A percentile compares a stretch with the other conserved stretches of the same genome.
These are phyloP conservation scores for Megatriorchis doriae DNA, from an alignment of 2,113 vertebrate genomes.

Conservation along the genomic window DNA sequence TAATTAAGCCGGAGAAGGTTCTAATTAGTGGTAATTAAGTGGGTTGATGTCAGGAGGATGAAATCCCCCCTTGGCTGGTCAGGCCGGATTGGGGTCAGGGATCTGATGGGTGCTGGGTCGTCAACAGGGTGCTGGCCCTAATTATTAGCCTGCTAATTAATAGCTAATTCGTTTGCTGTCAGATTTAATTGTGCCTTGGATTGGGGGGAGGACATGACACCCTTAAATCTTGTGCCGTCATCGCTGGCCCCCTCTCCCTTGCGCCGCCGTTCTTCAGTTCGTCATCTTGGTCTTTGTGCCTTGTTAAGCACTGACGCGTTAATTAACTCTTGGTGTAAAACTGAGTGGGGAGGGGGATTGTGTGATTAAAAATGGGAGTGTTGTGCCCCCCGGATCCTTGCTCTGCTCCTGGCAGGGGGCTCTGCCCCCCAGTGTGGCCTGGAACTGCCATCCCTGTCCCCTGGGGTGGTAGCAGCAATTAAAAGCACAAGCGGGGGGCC, in stretches of 20 bases:
- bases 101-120: neutral
- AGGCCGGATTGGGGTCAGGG: neutral
- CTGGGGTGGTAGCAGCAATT: accelerated
- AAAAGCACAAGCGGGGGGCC: too few relatives aligned
- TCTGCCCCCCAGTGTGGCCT: neutral
- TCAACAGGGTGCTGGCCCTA: neutral
- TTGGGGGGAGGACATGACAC: neutral
- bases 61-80: neutral
- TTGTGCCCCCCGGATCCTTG: accelerated
- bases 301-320: neutral
- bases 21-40: neutral
- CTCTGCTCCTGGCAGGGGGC: too few relatives aligned
- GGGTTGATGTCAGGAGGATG: neutral
- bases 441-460: accelerated
- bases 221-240: neutral
- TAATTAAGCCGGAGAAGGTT: neutral
- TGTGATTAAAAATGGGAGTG: neutral
- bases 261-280: neutral
- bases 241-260: too few relatives aligned
- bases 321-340: neutral
- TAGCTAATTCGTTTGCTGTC: neutral
- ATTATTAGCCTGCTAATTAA: neutral
- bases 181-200: neutral
- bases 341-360: too few relatives aligned
- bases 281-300: neutral